phyloP scores from a whole-genome alignment of 2,888 invertebrate genomes.

The Sinhomidia bicolor region DNA sequence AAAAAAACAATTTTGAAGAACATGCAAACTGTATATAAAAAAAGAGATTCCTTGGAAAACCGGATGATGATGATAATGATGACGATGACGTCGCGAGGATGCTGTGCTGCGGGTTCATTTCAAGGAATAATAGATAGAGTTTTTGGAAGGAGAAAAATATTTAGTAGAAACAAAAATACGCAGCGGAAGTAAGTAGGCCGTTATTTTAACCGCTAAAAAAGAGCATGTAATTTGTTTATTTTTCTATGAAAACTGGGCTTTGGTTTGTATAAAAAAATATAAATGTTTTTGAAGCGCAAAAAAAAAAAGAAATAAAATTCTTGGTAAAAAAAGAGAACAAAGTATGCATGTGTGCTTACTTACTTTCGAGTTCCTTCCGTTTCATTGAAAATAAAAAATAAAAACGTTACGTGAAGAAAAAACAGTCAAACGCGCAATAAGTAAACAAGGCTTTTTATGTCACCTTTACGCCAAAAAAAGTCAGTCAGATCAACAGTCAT shows the following conservation, averaged over 20 bases:
- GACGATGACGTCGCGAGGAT: not conserved
- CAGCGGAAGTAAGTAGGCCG: no score
- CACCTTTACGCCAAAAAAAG: conserved; percentile 43
- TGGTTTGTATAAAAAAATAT: not conserved
- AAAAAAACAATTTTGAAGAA: not conserved
- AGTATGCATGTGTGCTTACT: no score
- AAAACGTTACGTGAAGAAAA: conserved; percentile 26
- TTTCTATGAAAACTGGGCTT: conserved; percentile 13
- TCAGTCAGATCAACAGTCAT: not conserved
- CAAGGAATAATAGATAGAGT: conserved; percentile 39
- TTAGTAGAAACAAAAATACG: not conserved
- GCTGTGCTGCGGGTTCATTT: conserved; percentile 36
- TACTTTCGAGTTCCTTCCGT: no score
- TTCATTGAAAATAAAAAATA: not conserved
- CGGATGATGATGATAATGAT: conserved; percentile 32
- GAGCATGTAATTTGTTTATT: not conserved
- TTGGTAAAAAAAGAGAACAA: not conserved
- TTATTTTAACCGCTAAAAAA: not conserved
- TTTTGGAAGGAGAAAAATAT: conserved; percentile 30
- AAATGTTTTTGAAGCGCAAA: not conserved
- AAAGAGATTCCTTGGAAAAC: conserved; percentile 19
- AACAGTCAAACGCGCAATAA: not conserved
- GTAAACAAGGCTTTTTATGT: conserved; percentile 38
- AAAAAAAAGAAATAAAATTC: not conserved
- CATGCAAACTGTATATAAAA: not conserved